Evolutionary conservation across 2,888 invertebrate species (phyloP), one percentile per base, ranked within the genome.

Genomic region (Pteria penguin): DNA sequence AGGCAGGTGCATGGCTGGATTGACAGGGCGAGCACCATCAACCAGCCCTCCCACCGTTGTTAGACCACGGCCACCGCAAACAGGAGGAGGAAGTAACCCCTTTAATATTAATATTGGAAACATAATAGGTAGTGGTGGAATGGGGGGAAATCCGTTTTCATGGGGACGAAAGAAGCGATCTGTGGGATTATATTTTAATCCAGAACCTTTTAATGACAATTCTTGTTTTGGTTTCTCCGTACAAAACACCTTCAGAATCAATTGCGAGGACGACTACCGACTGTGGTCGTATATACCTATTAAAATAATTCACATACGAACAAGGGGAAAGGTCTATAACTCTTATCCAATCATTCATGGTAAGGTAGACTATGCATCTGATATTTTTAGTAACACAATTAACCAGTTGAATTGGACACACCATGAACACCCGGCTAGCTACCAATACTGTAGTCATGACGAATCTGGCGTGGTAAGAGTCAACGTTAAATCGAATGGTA

Each of bases 231-330:
- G 72, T 14, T 22, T 4, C 2, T 33, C 68, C 1, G 33, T 68
- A 8, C 85, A 85, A 72, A 85, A 85, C 62, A 70, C 54, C 22
- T 85, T 73, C 67, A 83, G 82, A 69, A 58, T 82, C 2, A 71
- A 83, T 65, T 77, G 81, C 27, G 65, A 26, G 1, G 82, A 82
- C 36, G 82, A 84, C 58, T 74, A 72, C 0, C 72, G 75, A 58
- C 52, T 76, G 29, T 85, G 85, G 85, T 82, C 70, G 14, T 83
- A 70, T 66, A 57, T 85, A 3, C 85, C 84, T 0, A 78, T 85
- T 1, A 78, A 83, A 68, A 70, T 85, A 36, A 74, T 84, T 65
- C 71, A 78, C n/a, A 76, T 77, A 22, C 57, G 85, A 32, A 76
- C 84, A 0, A 80, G 80, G 0, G 80, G 78, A 45, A 76, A 77